phyloP scores from a whole-genome alignment of 2,888 invertebrate genomes.

The Coenonympha glycerion region DNA sequence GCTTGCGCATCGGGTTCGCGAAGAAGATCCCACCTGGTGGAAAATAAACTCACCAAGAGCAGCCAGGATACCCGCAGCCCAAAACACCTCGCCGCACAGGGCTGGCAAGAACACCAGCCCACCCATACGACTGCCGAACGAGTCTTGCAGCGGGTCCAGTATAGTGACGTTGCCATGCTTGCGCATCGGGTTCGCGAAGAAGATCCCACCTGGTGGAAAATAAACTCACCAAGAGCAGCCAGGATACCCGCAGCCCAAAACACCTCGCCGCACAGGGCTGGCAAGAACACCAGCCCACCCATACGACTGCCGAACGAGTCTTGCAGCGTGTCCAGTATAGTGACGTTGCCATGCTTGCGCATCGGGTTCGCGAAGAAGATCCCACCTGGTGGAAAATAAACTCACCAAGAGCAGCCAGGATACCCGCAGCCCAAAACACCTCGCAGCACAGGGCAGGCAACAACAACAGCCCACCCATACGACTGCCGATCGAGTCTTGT shows the following conservation, averaged over 20 bases:
- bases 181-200: conserved; percentile 99
- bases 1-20: conserved; percentile 97
- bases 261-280: conserved; percentile 97
- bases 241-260: conserved; percentile 99
- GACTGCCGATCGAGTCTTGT: conserved; percentile 96
- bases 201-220: conserved; percentile 85
- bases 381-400: background rate
- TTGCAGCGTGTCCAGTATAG: conserved; percentile 98
- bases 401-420: conserved; percentile 65
- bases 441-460: conserved; percentile 97
- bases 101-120: conserved; percentile 97
- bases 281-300: conserved; percentile 96
- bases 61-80: conserved; percentile 95
- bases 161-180: conserved; percentile 98
- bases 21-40: conserved; percentile 93
- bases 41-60: background rate
- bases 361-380: conserved; percentile 99
- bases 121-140: conserved; percentile 98
- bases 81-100: conserved; percentile 97
- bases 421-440: conserved; percentile 99
- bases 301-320: conserved; percentile 97
- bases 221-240: background rate
- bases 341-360: conserved; percentile 97
- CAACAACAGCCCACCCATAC: conserved; percentile 98
- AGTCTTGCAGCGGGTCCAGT: conserved; percentile 98